Conservation (phyloP, 2,888 invertebrate genomes). For the Stenolophus ochropezus region DNA sequence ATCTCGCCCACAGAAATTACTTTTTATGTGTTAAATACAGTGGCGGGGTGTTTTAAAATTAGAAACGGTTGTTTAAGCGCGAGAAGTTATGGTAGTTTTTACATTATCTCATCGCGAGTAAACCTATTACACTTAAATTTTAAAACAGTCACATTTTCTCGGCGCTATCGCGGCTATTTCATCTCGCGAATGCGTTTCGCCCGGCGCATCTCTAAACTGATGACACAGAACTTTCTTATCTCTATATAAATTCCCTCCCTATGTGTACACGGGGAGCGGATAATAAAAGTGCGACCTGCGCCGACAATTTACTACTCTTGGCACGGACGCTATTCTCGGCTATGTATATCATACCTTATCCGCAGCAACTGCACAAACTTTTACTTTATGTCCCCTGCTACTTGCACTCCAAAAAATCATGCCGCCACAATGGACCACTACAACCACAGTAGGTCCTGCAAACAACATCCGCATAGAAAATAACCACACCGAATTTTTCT, state of each 20-base stretch:
- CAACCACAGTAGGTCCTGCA: neutral
- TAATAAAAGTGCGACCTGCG: conserved; percentile 62
- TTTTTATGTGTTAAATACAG: conserved; percentile 70
- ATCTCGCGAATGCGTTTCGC: conserved; percentile 71
- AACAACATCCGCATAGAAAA: too few relatives aligned
- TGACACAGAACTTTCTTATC: conserved; percentile 72
- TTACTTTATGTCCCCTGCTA: neutral
- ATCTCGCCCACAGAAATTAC: conserved; percentile 68
- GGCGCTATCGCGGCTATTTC: conserved; percentile 71
- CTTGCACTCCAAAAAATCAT: neutral
- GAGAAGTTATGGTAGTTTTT: conserved; percentile 71
- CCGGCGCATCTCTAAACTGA: conserved; percentile 70
- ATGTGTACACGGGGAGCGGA: conserved; percentile 63
- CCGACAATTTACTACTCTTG: conserved; percentile 50
- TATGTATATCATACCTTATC: neutral
- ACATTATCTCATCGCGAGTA: conserved; percentile 70
- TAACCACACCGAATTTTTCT: too few relatives aligned
- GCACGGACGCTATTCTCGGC: conserved; percentile 10
- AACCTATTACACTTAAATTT: conserved; percentile 73
- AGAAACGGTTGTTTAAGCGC: conserved; percentile 71
- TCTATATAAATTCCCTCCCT: conserved; percentile 69
- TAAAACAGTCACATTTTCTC: conserved; percentile 73
- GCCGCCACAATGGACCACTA: neutral
- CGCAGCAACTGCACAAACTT: neutral
- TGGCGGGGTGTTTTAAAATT: conserved; percentile 70